Evolutionary conservation across 2,113 vertebrate genomes (phyloP).

Genomic region (Clupea harengus): DNA sequence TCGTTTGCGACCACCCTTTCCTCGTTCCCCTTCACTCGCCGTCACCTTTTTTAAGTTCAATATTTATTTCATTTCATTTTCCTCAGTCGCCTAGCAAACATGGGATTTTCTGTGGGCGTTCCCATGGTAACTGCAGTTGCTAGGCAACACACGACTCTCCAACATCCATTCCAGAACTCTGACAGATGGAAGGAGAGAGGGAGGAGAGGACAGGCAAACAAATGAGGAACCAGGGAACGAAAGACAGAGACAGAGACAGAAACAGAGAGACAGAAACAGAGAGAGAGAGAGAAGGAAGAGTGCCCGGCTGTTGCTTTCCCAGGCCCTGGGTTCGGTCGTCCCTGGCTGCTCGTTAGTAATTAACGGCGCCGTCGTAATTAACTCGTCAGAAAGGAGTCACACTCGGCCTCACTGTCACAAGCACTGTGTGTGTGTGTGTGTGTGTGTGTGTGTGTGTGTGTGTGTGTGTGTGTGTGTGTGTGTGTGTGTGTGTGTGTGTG

Average conservation of each 20-base stretch:
- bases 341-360: conserved; percentile 2
- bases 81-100: conserved; percentile 62
- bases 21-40: not conserved
- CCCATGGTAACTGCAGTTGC: conserved; percentile 73
- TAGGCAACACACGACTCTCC: conserved; percentile 76
- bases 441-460: not conserved
- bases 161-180: conserved; percentile 79
- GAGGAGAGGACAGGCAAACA: conserved; percentile 13
- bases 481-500: not conserved
- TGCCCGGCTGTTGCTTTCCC: conserved; percentile 1
- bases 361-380: conserved; percentile 8
- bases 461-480: conserved; percentile 1
- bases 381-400: conserved; percentile 8
- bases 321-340: not conserved
- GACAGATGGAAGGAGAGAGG: conserved; percentile 67
- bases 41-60: conserved; percentile 61
- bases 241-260: conserved; percentile 9
- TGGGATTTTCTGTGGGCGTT: conserved; percentile 62
- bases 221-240: conserved; percentile 23
- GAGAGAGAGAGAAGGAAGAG: not conserved
- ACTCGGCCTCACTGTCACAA: not conserved
- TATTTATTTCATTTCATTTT: conserved; percentile 75
- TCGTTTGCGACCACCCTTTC: not conserved
- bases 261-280: not conserved
- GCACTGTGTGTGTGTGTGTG: not conserved